Conservation (phyloP, 2,888 invertebrate species). For the Tiliacea aurago region DNA sequence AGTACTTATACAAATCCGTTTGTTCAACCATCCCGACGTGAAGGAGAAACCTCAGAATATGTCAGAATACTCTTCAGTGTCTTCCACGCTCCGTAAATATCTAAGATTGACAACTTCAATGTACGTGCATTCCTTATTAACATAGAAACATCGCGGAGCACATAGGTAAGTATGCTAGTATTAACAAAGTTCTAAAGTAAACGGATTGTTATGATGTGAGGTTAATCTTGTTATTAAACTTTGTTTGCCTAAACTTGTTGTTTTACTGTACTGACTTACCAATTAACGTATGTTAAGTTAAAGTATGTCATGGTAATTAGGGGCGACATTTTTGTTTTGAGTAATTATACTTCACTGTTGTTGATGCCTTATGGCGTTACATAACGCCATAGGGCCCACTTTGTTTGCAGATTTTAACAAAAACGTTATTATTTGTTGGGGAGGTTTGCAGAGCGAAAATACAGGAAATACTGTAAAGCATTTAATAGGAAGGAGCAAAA, state of each 20-base stretch:
- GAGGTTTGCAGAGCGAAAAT: no score
- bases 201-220: constrained; percentile 41
- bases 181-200: constrained; percentile 46
- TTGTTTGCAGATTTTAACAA: no score
- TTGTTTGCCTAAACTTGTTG: constrained; percentile 34
- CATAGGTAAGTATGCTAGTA: constrained; percentile 11
- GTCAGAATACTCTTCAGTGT: constrained; percentile 37
- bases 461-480: no score
- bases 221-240: constrained; percentile 55
- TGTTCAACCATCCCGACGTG: not conserved
- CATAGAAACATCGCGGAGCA: constrained; percentile 25
- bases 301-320: not conserved
- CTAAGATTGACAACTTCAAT: constrained; percentile 40
- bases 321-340: no score
- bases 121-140: constrained; percentile 38
- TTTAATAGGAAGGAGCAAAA: no score
- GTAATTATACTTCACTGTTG: no score
- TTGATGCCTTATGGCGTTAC: no score
- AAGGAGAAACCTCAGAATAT: not conserved
- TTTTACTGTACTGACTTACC: not conserved
- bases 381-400: no score
- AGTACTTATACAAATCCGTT: not conserved
- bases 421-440: no score
- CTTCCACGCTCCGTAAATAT: constrained; percentile 10
- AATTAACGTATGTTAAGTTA: constrained; percentile 1